Conservation (phyloP, 2,113 vertebrate species). For the Lepus timidus region DNA sequence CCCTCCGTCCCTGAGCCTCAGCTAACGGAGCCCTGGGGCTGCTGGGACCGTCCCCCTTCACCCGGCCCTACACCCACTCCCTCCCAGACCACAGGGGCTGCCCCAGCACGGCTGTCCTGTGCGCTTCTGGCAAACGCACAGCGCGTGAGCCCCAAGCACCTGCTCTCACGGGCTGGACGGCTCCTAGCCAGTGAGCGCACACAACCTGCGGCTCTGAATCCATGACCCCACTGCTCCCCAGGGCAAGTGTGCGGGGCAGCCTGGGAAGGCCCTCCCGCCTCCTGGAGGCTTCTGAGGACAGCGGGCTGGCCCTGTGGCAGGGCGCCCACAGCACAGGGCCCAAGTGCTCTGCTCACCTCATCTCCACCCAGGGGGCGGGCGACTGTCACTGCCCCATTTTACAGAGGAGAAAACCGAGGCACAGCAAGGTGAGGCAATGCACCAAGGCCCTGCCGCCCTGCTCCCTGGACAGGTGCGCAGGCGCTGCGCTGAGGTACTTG, state of each 20-base stretch:
- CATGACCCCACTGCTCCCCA: not conserved
- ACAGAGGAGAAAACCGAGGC: not conserved
- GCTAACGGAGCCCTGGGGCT: no score
- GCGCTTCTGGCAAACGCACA: not conserved
- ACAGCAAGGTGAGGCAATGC: not conserved
- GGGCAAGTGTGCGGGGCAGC: slow-evolving; percentile 51
- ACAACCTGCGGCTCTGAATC: not conserved
- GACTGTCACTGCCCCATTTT: not conserved
- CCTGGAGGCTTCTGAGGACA: not conserved
- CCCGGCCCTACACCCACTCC: no score
- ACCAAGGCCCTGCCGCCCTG: not conserved
- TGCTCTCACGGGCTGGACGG: not conserved
- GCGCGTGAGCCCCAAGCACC: not conserved
- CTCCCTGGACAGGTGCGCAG: no score
- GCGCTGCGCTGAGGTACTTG: no score
- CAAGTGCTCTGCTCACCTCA: not conserved
- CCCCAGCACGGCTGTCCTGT: not conserved
- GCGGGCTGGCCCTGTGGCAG: rapidly evolving
- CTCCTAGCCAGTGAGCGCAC: not conserved
- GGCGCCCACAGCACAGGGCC: not conserved
- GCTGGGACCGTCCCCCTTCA: not conserved
- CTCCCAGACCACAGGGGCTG: not conserved
- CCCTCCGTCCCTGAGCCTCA: not conserved
- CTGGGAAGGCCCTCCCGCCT: no score
- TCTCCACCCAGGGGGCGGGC: not conserved